These are phyloP conservation scores for Amia ocellicauda DNA, from an alignment of 2,113 vertebrate genomes.

Conservation along the genomic window DNA sequence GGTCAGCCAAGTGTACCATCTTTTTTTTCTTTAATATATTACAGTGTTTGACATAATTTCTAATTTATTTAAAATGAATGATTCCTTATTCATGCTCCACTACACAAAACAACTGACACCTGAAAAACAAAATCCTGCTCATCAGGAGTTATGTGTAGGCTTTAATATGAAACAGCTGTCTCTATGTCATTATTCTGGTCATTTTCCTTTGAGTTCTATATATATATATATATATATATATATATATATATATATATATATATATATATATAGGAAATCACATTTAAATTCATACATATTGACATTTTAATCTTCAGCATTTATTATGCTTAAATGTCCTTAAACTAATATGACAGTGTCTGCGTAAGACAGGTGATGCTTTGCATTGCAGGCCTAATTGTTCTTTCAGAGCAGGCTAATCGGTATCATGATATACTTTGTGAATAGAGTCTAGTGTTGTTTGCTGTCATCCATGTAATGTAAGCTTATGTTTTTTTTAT, in stretches of 20 bases:
- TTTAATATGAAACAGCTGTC: slow-evolving; percentile 68
- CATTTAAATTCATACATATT: slow-evolving; percentile 67
- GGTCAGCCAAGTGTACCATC: slow-evolving; percentile 36
- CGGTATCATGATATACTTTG: neutral
- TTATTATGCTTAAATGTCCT: slow-evolving; percentile 53
- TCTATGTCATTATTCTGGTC: slow-evolving; percentile 67
- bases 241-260: too few relatives aligned
- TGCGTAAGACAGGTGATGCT: slow-evolving; percentile 32
- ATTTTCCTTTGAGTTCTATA: slow-evolving; percentile 61
- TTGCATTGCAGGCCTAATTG: slow-evolving; percentile 36
- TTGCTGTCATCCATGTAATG: neutral
- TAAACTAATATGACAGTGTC: slow-evolving; percentile 48
- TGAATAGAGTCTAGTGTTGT: neutral
- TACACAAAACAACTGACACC: slow-evolving; percentile 5
- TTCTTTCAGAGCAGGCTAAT: slow-evolving; percentile 30
- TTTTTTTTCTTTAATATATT: neutral
- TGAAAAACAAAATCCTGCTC: neutral
- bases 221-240: too few relatives aligned
- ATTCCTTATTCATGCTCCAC: neutral
- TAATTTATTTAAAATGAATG: too few relatives aligned
- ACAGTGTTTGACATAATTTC: too few relatives aligned
- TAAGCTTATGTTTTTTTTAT: neutral
- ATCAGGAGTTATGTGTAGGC: slow-evolving; percentile 3
- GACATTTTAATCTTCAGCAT: slow-evolving; percentile 65
- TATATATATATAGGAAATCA: slow-evolving; percentile 71